Evolutionary conservation across 2,888 invertebrate genomes (phyloP).

Genomic region (Mimachlamys varia): DNA sequence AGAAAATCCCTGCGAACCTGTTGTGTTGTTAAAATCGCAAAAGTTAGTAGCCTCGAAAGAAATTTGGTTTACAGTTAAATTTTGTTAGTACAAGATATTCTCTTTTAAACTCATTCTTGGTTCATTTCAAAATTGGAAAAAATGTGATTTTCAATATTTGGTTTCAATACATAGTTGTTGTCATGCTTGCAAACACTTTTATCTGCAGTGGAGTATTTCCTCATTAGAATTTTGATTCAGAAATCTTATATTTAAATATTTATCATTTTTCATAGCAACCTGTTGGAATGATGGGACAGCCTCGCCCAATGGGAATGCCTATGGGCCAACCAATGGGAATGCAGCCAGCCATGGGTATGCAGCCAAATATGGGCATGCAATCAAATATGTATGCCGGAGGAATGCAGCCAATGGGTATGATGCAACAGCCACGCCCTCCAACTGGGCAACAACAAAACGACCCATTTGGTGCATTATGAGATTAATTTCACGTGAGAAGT

Average conservation of each 20-base stretch:
- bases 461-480: constrained; percentile 77
- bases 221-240: constrained; percentile 51
- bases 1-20: too few species aligned
- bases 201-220: constrained; percentile 39
- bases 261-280: background rate
- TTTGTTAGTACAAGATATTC: background rate
- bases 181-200: background rate
- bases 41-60: too few species aligned
- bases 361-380: constrained; percentile 53
- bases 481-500: constrained; percentile 52
- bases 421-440: constrained; percentile 61
- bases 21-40: too few species aligned
- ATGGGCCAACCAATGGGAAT: constrained; percentile 59
- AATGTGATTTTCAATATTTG: background rate
- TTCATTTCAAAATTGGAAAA: background rate
- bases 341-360: constrained; percentile 59
- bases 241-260: background rate
- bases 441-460: constrained; percentile 68
- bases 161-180: background rate
- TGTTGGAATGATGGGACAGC: constrained; percentile 32
- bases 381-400: constrained; percentile 46
- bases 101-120: background rate
- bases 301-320: constrained; percentile 57
- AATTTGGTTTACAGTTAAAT: too few species aligned
- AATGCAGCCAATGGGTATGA: constrained; percentile 51